A percentile compares a stretch with the other conserved stretches of the same genome.
Evolutionary conservation across 2,797 vertebrate species (phyloP).

Genomic region (Acropternis orthonyx): DNA sequence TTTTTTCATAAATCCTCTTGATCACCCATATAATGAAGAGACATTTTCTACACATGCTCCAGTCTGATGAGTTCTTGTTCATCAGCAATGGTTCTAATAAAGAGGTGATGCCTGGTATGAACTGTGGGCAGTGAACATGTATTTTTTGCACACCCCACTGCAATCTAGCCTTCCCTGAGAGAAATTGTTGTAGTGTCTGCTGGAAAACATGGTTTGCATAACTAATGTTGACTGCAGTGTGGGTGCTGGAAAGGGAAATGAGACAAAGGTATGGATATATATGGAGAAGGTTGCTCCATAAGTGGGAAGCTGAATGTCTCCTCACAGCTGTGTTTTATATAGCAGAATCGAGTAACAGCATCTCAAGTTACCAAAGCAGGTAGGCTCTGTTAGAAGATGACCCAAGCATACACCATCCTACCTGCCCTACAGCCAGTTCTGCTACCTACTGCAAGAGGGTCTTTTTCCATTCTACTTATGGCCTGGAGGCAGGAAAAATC

Average conservation of each 20-base stretch:
- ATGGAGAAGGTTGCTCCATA: neutral
- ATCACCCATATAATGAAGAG: fast-evolving
- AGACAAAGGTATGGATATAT: neutral
- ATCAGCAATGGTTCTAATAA: neutral
- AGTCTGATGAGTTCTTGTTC: neutral
- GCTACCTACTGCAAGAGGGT: neutral
- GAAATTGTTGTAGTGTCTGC: neutral
- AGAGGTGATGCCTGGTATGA: neutral
- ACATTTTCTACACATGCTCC: neutral
- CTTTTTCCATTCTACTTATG: neutral
- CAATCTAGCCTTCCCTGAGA: neutral
- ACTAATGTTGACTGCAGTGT: neutral
- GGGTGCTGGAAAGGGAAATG: neutral
- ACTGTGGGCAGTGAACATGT: fast-evolving
- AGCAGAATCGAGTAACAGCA: neutral
- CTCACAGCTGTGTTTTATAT: neutral
- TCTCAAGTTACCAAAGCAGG: neutral
- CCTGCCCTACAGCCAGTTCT: neutral
- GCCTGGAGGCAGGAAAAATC: neutral
- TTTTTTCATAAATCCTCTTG: neutral
- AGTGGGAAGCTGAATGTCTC: neutral
- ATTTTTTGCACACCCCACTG: neutral
- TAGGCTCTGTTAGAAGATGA: neutral
- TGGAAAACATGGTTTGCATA: neutral
- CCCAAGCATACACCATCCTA: neutral